Conservation (phyloP, 2,797 vertebrate genomes). For the Dicrostonyx torquatus region DNA sequence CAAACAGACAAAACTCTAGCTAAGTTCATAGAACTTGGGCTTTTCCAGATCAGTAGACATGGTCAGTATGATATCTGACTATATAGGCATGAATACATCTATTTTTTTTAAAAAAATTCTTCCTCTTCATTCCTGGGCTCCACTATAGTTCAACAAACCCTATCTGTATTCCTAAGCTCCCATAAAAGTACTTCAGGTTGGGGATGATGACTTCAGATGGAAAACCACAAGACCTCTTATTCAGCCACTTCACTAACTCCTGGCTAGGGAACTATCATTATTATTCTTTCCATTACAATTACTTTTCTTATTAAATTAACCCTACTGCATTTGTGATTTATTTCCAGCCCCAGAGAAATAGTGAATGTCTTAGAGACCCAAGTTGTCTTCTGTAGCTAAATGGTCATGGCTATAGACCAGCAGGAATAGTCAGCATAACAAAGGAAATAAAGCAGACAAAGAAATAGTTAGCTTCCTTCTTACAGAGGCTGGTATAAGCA, state of each 20-base stretch:
- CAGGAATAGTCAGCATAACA: neutral
- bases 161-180: neutral
- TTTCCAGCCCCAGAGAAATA: conserved; percentile 6
- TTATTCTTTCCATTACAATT: conserved; percentile 28
- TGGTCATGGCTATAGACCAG: neutral
- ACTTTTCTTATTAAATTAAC: neutral
- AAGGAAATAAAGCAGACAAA: neutral
- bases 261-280: neutral
- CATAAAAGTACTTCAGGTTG: neutral
- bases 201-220: neutral
- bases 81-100: neutral
- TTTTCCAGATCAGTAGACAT: neutral
- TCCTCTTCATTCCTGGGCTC: neutral
- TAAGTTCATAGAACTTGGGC: neutral
- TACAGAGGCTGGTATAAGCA: neutral
- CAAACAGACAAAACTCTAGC: neutral
- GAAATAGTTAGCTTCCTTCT: too few relatives aligned
- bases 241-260: neutral
- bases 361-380: neutral
- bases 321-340: neutral
- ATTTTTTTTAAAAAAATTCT: neutral
- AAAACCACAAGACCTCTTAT: neutral
- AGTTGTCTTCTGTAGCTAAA: neutral
- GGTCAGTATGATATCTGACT: neutral
- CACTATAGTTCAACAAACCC: neutral